A percentile compares a stretch with the other conserved stretches of the same genome.
Evolutionary conservation across 2,888 invertebrate species (phyloP).

Genomic region (Pocota personata): DNA sequence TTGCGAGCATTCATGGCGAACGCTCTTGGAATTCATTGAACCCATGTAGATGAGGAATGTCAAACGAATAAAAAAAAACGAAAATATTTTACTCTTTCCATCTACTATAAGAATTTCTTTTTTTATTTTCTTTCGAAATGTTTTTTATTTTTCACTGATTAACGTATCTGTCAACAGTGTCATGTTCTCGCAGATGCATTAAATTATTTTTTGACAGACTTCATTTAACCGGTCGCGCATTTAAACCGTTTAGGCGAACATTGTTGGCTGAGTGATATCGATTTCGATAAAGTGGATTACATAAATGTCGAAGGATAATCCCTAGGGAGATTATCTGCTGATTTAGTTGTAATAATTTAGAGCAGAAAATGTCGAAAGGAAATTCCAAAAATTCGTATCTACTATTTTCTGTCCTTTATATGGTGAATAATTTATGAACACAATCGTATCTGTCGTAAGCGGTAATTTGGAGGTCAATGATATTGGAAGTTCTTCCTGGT

Average conservation of each 20-base stretch:
- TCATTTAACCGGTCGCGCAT: conserved; percentile 3
- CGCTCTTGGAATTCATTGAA: conserved; percentile 57
- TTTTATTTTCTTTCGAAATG: conserved; percentile 5
- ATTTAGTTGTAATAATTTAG: conserved; percentile 45
- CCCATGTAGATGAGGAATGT: background rate
- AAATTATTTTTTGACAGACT: conserved; percentile 21
- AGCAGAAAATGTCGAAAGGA: conserved; percentile 2
- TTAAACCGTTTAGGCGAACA: conserved; percentile 4
- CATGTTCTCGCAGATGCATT: conserved; percentile 19
- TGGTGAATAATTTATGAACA: conserved; percentile 35
- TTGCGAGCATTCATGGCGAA: conserved; percentile 39
- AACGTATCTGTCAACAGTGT: no score
- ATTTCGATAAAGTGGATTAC: conserved; percentile 58
- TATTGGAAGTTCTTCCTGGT: background rate
- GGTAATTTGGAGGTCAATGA: background rate
- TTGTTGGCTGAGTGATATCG: conserved; percentile 24
- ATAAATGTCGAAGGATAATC: conserved; percentile 46
- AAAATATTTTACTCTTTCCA: background rate
- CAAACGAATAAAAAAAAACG: background rate
- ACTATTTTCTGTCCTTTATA: background rate
- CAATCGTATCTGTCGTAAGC: background rate
- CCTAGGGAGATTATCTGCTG: conserved; percentile 40
- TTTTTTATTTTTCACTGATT: conserved; percentile 49
- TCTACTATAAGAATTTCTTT: conserved; percentile 14
- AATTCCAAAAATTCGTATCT: conserved; percentile 3